Percentiles rank a stretch among this genome's conserved stretches.
These are phyloP conservation scores for Rhipidura dahli DNA, from an alignment of 2,113 vertebrate genomes.

Conservation along the genomic window DNA sequence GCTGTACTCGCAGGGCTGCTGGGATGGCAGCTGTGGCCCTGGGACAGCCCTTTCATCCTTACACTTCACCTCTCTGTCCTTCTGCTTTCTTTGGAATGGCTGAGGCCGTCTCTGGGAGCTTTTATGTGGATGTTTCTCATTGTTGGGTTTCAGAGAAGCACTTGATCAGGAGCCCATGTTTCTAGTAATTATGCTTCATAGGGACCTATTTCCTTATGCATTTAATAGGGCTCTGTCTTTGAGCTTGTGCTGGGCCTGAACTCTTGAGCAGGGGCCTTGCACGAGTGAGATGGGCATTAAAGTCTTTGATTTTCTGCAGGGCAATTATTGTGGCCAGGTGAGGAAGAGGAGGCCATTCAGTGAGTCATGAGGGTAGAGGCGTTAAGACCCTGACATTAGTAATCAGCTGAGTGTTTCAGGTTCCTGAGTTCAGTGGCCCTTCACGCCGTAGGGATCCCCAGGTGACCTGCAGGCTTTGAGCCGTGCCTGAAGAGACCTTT, in stretches of 20 bases:
- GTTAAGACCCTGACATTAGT: neutral
- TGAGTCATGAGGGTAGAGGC: neutral
- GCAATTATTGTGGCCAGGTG: conserved; percentile 15
- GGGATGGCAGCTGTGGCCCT: neutral
- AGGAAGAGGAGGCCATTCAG: neutral
- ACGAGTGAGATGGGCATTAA: neutral
- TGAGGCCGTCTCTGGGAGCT: neutral
- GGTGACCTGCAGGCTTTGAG: neutral
- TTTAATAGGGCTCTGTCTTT: conserved; percentile 28
- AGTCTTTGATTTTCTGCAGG: conserved; percentile 6
- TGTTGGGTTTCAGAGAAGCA: neutral
- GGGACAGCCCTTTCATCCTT: neutral
- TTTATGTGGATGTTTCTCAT: neutral
- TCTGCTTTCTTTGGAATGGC: neutral
- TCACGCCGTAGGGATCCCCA: neutral
- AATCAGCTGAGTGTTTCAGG: neutral
- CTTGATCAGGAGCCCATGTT: neutral
- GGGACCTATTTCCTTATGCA: conserved; percentile 8
- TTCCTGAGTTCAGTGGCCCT: neutral
- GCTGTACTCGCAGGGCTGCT: fast-evolving
- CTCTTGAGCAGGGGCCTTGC: neutral
- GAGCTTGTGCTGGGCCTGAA: neutral
- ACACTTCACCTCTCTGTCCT: neutral
- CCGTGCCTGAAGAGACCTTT: neutral
- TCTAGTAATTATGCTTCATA: neutral